Evolutionary conservation across 2,797 vertebrate species (phyloP).

Genomic region (Chiloscyllium punctatum): DNA sequence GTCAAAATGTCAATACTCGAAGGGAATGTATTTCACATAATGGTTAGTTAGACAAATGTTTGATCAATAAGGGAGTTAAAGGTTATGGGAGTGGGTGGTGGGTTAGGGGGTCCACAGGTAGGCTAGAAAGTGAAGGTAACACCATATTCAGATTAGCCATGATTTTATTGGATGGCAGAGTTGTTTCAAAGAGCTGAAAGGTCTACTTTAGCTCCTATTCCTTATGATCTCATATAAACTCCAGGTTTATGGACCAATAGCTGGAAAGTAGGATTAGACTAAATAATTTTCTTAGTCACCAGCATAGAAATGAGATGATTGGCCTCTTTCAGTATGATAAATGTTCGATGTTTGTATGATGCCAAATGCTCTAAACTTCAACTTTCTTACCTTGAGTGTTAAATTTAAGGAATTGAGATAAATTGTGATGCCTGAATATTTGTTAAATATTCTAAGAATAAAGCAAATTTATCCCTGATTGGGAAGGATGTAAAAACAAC

Average conservation of each 20-base stretch:
- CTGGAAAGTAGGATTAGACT: neutral
- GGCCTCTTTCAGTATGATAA: neutral
- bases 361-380: neutral
- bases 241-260: neutral
- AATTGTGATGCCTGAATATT: neutral
- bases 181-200: too few relatives aligned
- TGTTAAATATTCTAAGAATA: too few relatives aligned
- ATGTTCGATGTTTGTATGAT: neutral
- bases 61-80: too few relatives aligned
- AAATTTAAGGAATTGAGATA: neutral
- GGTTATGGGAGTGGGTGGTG: too few relatives aligned
- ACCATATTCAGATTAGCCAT: too few relatives aligned
- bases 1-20: too few relatives aligned
- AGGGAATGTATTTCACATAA: too few relatives aligned
- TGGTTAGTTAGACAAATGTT: too few relatives aligned
- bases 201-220: too few relatives aligned
- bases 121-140: too few relatives aligned
- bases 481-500: neutral
- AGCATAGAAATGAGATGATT: neutral
- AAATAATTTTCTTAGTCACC: neutral
- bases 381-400: neutral
- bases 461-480: neutral
- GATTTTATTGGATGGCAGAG: too few relatives aligned
- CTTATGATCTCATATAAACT: neutral
- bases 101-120: too few relatives aligned